These are phyloP conservation scores for Actenoides lindsayi DNA, from an alignment of 2,113 vertebrate species.

Conservation along the genomic window DNA sequence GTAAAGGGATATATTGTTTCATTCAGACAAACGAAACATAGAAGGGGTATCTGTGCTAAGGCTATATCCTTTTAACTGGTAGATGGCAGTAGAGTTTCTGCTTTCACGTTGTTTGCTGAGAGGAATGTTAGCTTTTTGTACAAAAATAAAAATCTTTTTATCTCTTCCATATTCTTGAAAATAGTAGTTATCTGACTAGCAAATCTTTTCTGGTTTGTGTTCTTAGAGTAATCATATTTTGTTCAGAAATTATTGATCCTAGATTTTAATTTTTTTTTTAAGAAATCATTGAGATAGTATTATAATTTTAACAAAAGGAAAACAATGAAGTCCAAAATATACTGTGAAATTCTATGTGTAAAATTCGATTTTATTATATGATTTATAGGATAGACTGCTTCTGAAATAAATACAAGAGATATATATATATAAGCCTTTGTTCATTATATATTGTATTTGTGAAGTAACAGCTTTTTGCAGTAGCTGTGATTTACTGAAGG, in stretches of 20 bases:
- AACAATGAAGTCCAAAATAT: not conserved
- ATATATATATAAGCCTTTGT: not conserved
- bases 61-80: not conserved
- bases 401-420: not conserved
- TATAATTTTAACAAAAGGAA: not conserved
- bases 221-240: not conserved
- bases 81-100: slow-evolving; percentile 66
- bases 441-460: not conserved
- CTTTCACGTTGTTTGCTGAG: not conserved
- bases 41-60: not conserved
- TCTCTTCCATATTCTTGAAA: not conserved
- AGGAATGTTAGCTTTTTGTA: not conserved
- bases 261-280: not conserved
- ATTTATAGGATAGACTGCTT: not conserved
- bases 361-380: not conserved
- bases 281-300: not conserved
- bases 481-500: not conserved
- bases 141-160: not conserved
- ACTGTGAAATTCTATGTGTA: not conserved
- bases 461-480: not conserved
- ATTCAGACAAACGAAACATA: not conserved
- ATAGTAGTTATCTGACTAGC: not conserved
- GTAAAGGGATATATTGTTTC: not conserved
- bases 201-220: not conserved
- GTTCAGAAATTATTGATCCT: not conserved